phyloP scores from a whole-genome alignment of 2,113 vertebrate species.

The Lophochroa leadbeateri region DNA sequence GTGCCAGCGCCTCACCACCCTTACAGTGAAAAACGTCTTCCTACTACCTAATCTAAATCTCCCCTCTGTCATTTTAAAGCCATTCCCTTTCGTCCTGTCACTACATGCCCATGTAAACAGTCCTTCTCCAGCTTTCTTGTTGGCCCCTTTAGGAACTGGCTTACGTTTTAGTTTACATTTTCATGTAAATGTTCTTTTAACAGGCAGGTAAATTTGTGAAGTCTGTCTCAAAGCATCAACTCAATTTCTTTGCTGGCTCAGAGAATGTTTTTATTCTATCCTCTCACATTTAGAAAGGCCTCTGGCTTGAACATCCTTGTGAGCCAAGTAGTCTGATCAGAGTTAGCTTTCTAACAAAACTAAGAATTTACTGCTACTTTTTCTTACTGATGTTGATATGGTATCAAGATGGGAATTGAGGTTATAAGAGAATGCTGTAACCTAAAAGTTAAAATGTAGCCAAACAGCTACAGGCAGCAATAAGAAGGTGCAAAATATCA shows the following conservation, averaged over 20 bases:
- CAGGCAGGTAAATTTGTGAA: not conserved
- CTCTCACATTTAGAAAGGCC: not conserved
- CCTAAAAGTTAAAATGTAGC: not conserved
- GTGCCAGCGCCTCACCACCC: not conserved
- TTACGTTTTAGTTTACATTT: not conserved
- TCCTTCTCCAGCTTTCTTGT: not conserved
- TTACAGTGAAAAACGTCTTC: not conserved
- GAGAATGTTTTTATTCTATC: not conserved
- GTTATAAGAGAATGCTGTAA: not conserved
- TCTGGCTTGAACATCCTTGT: not conserved
- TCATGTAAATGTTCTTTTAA: not conserved
- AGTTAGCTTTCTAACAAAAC: not conserved
- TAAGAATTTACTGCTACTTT: not conserved
- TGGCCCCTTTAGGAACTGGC: not conserved
- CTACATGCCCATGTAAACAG: not conserved
- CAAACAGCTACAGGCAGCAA: not conserved
- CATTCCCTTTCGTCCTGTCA: not conserved
- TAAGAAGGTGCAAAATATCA: not conserved
- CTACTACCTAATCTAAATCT: not conserved
- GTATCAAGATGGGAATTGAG: not conserved
- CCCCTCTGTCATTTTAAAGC: not conserved
- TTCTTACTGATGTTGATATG: not conserved
- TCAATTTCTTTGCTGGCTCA: not conserved
- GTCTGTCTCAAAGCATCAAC: not conserved
- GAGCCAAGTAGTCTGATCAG: not conserved